Base-by-base conservation (phyloP, 2,113 vertebrate species). In the Cathartes aura region DNA sequence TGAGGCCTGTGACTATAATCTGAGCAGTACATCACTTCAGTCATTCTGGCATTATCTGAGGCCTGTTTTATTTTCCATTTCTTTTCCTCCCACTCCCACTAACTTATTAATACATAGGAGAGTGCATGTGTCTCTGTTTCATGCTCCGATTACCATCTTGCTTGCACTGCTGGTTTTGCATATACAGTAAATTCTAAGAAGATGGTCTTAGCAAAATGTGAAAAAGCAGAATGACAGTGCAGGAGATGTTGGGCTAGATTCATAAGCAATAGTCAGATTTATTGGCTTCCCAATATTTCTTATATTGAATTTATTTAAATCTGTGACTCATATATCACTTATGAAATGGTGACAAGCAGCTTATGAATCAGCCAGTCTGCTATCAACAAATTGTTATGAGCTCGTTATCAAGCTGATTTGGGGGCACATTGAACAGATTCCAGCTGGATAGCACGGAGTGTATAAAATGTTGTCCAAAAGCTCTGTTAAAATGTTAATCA, bases 11-110 rank as follows among this genome's bases (percentile, higher is more conserved):
- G n/a, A 84, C 60, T 95, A 23, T 97, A 94, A 98, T 97, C 97
- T 97, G 88, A 91, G 82, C 82, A 89, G 98, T 97, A 98, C 95
- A 98, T 97, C 95, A 98, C 50, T 92, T 94, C 93, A 98, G 94
- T 97, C 84, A 75, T 95, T 96, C 80, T 95, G 94, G 90, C 85
- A 95, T 93, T 98, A 97, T 97, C 89, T 96, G 82, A 95, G 80
- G 75, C 78, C 87, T 93, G 83, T 87, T 97, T 98, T 98, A 94
- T 97, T 97, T 94, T 96, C 94, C 82, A 91, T 92, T 91, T 95
- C 60, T 96, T 89, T 94, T 56, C 40, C 55, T 83, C 36, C 84
- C 66, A 59, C 73, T 59, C 38, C 60, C 56, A 91, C 66, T 95
- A 97, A 94, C 90, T 96, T 98, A 97, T 96, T 98, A 98, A 98